A percentile compares a stretch with the other conserved stretches of the same genome.
phyloP scores from a whole-genome alignment of 1,140 invertebrate species.

The Drosophila carrolli region DNA sequence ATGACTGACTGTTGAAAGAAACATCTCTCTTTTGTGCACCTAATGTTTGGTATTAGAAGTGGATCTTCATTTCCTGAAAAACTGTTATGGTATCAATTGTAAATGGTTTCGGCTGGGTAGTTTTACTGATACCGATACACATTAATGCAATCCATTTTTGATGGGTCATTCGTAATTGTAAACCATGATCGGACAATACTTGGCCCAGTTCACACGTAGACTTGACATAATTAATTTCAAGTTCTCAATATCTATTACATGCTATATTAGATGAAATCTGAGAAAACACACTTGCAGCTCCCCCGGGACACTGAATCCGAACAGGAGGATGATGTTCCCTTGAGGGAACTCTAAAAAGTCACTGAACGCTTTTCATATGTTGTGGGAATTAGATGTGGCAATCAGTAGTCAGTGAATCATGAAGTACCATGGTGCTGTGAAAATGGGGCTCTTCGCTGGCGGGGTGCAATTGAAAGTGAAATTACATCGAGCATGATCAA shows the following conservation, averaged over 20 bases:
- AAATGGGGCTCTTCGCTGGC: slow-evolving; percentile 32
- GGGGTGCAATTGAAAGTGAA: slow-evolving; percentile 73
- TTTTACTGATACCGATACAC: slow-evolving; percentile 10
- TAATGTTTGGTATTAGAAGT: slow-evolving; percentile 10
- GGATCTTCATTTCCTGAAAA: slow-evolving; percentile 17
- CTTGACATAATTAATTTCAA: slow-evolving; percentile 47
- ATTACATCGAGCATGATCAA: slow-evolving; percentile 33
- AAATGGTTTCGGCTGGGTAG: not conserved
- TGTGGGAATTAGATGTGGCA: not conserved
- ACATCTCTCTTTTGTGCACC: slow-evolving; percentile 15
- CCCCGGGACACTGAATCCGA: slow-evolving; percentile 5
- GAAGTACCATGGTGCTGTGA: slow-evolving; percentile 20
- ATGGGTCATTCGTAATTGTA: slow-evolving; percentile 51
- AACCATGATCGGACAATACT: slow-evolving; percentile 11
- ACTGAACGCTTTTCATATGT: slow-evolving; percentile 2
- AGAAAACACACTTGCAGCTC: not conserved
- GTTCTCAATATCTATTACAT: slow-evolving; percentile 8
- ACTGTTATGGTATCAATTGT: slow-evolving; percentile 8
- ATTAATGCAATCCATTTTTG: slow-evolving; percentile 21
- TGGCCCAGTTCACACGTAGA: slow-evolving; percentile 59
- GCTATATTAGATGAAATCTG: slow-evolving; percentile 17
- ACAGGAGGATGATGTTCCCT: slow-evolving; percentile 6
- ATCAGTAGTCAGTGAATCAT: slow-evolving; percentile 17
- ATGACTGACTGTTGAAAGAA: slow-evolving; percentile 11
- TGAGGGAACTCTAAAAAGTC: slow-evolving; percentile 1